Percentiles rank a stretch among this genome's conserved stretches.
Conservation (phyloP, 1,140 invertebrate genomes). For the Rhyacophila brunnea region DNA sequence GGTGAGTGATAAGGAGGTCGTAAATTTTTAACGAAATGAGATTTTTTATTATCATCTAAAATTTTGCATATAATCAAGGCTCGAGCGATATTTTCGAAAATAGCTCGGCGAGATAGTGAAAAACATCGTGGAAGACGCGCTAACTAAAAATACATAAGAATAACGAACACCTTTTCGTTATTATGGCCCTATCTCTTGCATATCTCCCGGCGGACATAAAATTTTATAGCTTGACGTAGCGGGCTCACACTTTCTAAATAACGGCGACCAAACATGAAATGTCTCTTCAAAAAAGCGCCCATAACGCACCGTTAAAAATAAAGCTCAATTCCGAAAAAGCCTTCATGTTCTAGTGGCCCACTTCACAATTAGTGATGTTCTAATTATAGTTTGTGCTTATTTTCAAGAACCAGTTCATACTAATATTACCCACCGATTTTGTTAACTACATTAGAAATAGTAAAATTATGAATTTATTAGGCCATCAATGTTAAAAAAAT, state of each 20-base stretch:
- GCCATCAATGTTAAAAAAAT: too few species aligned
- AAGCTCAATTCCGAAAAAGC: slow-evolving; percentile 14
- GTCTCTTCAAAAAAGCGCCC: slow-evolving; percentile 16
- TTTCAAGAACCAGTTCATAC: too few species aligned
- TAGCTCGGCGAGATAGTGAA: background rate
- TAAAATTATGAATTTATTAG: too few species aligned
- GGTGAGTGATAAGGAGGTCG: too few species aligned
- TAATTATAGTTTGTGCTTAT: too few species aligned
- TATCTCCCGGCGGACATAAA: slow-evolving; percentile 18
- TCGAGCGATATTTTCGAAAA: background rate
- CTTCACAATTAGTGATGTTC: too few species aligned
- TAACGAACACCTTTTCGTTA: slow-evolving; percentile 2
- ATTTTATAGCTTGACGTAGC: slow-evolving; percentile 14
- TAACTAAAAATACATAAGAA: too few species aligned
- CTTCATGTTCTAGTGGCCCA: background rate
- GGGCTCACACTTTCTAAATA: slow-evolving; percentile 22
- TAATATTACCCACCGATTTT: too few species aligned
- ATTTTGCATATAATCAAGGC: slow-evolving; percentile 1
- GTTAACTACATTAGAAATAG: too few species aligned
- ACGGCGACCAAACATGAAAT: slow-evolving; percentile 32
- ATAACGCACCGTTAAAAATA: slow-evolving; percentile 20
- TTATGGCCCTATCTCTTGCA: slow-evolving; percentile 15
- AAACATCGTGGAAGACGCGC: background rate
- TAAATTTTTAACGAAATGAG: too few species aligned
- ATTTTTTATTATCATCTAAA: background rate